These are phyloP conservation scores for Mormyrus iriodes DNA, from an alignment of 2,113 vertebrate genomes.

Conservation along the genomic window DNA sequence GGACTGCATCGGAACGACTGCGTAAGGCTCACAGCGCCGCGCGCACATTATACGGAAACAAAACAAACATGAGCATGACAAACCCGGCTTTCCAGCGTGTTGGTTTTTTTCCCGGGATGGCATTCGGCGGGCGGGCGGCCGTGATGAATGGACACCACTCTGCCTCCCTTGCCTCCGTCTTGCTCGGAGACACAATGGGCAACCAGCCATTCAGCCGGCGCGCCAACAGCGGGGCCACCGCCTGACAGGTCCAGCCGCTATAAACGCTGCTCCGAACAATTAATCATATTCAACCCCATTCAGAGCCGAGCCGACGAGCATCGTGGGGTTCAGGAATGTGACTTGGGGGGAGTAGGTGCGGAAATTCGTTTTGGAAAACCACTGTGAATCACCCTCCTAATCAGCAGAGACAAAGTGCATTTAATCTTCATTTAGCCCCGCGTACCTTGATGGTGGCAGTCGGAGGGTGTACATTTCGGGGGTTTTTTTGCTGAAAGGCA, in stretches of 20 bases:
- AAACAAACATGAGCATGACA: constrained; percentile 26
- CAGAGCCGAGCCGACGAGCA: constrained; percentile 63
- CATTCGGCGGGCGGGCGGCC: constrained; percentile 50
- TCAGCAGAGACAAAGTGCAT: constrained; percentile 54
- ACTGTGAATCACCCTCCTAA: constrained; percentile 56
- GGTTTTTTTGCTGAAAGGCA: constrained; percentile 43
- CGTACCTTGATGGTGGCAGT: constrained; percentile 58
- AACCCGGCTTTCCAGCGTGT: constrained; percentile 38
- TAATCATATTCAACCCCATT: constrained; percentile 65
- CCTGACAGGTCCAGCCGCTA: constrained; percentile 66
- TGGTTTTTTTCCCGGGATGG: constrained; percentile 35
- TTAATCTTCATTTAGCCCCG: constrained; percentile 64
- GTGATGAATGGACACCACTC: constrained; percentile 59
- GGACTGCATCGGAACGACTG: constrained; percentile 62
- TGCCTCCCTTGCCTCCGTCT: constrained; percentile 34
- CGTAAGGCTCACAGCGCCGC: constrained; percentile 51
- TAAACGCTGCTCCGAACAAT: constrained; percentile 71
- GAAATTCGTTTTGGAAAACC: constrained; percentile 41
- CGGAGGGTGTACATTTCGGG: constrained; percentile 32
- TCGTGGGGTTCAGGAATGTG: constrained; percentile 63
- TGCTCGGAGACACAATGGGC: constrained; percentile 61
- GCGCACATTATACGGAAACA: constrained; percentile 62
- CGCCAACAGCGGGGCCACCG: constrained; percentile 64
- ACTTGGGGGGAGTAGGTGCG: constrained; percentile 24
- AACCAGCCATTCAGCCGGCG: constrained; percentile 67